A percentile compares a stretch with the other conserved stretches of the same genome.
Evolutionary conservation across 2,888 invertebrate species (phyloP).

Genomic region (Netelia fuscicornis): DNA sequence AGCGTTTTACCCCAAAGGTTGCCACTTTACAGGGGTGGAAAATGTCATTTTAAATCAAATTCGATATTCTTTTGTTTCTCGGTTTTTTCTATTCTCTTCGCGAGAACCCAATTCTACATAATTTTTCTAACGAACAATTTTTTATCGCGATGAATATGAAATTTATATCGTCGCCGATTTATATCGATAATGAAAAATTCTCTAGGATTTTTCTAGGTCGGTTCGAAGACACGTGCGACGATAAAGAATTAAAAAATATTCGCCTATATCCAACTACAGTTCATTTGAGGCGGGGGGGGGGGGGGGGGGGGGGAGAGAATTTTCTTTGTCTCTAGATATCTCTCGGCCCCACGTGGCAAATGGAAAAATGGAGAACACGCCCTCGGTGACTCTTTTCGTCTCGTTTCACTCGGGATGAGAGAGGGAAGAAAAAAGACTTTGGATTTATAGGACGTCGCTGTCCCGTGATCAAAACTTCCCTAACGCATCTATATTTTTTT

Average conservation of each 20-base stretch:
- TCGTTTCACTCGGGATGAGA: neutral
- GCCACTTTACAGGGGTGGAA: neutral
- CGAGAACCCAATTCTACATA: too few species aligned
- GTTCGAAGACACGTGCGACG: neutral
- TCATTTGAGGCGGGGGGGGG: too few species aligned
- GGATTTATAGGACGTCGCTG: slow-evolving; percentile 1
- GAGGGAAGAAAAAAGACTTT: neutral
- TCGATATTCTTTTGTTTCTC: too few species aligned
- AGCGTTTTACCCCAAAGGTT: neutral
- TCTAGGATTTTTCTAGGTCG: neutral
- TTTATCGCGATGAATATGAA: neutral
- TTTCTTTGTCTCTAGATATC: slow-evolving; percentile 3
- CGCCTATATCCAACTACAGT: too few species aligned
- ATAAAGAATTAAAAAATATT: neutral
- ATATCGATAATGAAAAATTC: neutral
- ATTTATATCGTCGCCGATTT: neutral
- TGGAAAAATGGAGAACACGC: neutral
- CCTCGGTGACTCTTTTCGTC: slow-evolving; percentile 1
- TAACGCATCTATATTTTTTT: neutral
- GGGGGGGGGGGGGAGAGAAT: neutral
- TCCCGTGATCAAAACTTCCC: neutral
- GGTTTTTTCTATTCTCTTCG: too few species aligned
- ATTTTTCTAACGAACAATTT: neutral
- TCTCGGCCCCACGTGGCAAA: neutral
- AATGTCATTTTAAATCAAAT: too few species aligned